Evolutionary conservation across 1,140 invertebrate genomes (phyloP), one percentile per base, ranked within the genome.

Genomic region (Drosophila tani): DNA sequence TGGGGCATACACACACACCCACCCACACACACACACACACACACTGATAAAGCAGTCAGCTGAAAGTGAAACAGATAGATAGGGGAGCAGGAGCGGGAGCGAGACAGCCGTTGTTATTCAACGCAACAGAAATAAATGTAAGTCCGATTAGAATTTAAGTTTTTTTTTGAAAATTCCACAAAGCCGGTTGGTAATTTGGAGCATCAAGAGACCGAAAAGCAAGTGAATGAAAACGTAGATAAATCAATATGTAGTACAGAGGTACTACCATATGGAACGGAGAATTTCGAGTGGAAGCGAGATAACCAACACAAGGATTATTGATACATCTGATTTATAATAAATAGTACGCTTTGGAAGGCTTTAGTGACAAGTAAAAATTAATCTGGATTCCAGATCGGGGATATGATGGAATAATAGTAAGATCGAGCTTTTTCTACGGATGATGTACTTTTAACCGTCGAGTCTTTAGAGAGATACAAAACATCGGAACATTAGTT

Each of bases 131-230:
- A 62, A 55, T 63, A 79, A 81, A 79, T 81, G 63, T 85, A 88
- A 91, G 79, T 88, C 86, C 75, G 85, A 88, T 88, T 88, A 88
- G 78, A 88, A 64, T 81, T 90, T 71, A 81, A 84, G 81, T 81
- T 84, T 71, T 43, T 64, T 43, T 21, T 29, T 24, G 46, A 51
- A 81, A 70, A 75, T 62, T 87, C 82, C 35, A 41, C 43, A 57
- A 45, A 47, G 45, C 47, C 53, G 68, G 65, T 24, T 60, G 59
- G 63, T 55, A 79, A 75, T 87, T 82, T 73, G 86, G 60, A 49
- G 38, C 24, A 68, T 51, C 45, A 68, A 17, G 17, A 17, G 38
- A 41, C 35, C 15, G 8, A 68, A 24, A 15, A 19, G 46, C 66
- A 21, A 68, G 66, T 63, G 57, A 63, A 65, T 65, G 32, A 51